Base-by-base conservation (phyloP, 2,797 vertebrate species). In the Momotus momota region DNA sequence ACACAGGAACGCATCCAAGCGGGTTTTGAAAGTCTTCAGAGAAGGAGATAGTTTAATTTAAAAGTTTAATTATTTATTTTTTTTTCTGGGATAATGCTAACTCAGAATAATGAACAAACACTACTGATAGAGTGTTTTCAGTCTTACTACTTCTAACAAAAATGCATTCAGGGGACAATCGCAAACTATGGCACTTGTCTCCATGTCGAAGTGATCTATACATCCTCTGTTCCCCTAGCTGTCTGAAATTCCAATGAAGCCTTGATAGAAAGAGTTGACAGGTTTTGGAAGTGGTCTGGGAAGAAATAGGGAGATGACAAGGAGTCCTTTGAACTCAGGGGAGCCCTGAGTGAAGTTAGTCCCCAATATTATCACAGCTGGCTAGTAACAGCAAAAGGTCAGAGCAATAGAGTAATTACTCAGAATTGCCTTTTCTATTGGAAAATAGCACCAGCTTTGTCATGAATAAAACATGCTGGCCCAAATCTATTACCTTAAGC, bases 381-480 rank as follows among this genome's bases (percentile, higher is more conserved):
- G 52, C 67, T 87, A 92, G 82, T 89, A 93, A 86, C 19, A 91
- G 74, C 33, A 43, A 92, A 96, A 93, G 64, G 84, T 92, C 79
- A 85, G 77, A 81, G 79, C 78, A 77, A 85, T 77, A 46, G 9
- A 81, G 51, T 91, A 88, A 91, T 94, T 86, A 89, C 52, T 93
- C 88, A 66, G 49, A 71, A 80, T 51, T 3, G 5, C 23, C 38
- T 43, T 86, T 86, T 90, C 75, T 64, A 4, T 40, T 71, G 54
- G 73, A 94, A 93, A 93, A 81, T 49, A 90, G 49, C 54, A 61
- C 29, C 14, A 60, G 12, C 41, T 77, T 86, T 80, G 74, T 43
- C 12, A 82, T 90, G 74, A 93, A 92, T 95, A 86, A 87, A 96
- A 61, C 40, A 87, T 88, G 33, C 10, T 83, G 74, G 26, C 64